phyloP scores from a whole-genome alignment of 1,140 invertebrate genomes.

The Drosophila nikananu region DNA sequence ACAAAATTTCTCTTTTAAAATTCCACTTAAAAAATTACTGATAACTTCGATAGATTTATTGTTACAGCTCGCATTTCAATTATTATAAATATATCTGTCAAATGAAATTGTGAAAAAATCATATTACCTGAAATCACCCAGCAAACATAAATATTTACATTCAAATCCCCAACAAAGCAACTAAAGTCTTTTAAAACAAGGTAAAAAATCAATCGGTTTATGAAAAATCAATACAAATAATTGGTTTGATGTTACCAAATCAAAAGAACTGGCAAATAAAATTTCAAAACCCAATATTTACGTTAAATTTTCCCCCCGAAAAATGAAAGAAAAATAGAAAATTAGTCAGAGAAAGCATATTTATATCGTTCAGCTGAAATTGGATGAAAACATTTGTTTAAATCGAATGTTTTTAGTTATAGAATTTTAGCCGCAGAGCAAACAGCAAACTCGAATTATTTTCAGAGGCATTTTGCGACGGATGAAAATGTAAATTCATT shows the following conservation, averaged over 20 bases:
- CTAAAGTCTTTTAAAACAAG: not conserved
- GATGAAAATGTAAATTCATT: slow-evolving; percentile 81
- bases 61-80: not conserved
- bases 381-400: not conserved
- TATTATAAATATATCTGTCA: not conserved
- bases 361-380: not conserved
- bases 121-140: not conserved
- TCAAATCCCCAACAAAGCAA: not conserved
- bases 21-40: not conserved
- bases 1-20: not conserved
- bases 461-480: slow-evolving; percentile 55
- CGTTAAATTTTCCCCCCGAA: not conserved
- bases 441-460: slow-evolving; percentile 42
- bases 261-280: not conserved
- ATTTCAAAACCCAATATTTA: slow-evolving; percentile 1
- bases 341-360: not conserved
- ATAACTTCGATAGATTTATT: not conserved
- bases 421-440: not conserved
- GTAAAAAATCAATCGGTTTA: not conserved
- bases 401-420: not conserved
- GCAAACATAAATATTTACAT: not conserved
- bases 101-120: not conserved
- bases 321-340: not conserved
- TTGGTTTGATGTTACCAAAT: not conserved
- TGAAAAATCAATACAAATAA: not conserved